Base-by-base conservation (phyloP, 2,113 vertebrate genomes). In the Lutjanus erythropterus region DNA sequence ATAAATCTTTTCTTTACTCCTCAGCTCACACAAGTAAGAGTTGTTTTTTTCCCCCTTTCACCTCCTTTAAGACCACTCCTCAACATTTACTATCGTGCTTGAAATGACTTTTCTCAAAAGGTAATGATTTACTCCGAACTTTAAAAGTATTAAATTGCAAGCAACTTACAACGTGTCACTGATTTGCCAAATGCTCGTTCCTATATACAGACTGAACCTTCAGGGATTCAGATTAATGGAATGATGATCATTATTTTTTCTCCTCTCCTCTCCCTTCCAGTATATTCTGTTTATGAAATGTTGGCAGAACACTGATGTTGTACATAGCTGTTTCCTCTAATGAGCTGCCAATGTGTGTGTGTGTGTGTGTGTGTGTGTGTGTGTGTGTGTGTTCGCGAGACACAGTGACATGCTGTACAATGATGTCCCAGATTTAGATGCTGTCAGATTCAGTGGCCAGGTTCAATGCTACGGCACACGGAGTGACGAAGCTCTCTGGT, bases 341-440 rank as follows among this genome's bases (percentile, higher is more conserved):
- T 90, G 88, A 90, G 89, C 80, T 86, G 85, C 84, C 86, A 83
- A 42, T 41, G 19, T 62, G 52, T 79, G 39, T 65, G 52, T 65
- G 73, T 56, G 29, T 39, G 53, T 41, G 37, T 65, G 80, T 59
- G 37, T 47, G 70, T 4, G 33, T 75, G 73, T 64, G 33, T 49
- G 60, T 52, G 67, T 31, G 71, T 61, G 44, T 66, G 56, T 65
- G 83, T 46, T 29, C 35, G 70, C 2, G 35, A 75, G 64, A 71
- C 12, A 64, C 69, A 62, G 68, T 77, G 64, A 85, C 56, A 87
- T n/a, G 72, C 60, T 61, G 69, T 60, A 53, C 71, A 72, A 33
- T 42, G 29, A 85, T 87, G 87, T 71, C 92, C 87, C 88, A 89
- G 80, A 89, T 92, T 91, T 69, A 70, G 77, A 76, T 56, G 41